Percentiles rank a stretch among this genome's conserved stretches.
Evolutionary conservation across 2,113 vertebrate genomes (phyloP).

Genomic region (Dasypus novemcinctus): DNA sequence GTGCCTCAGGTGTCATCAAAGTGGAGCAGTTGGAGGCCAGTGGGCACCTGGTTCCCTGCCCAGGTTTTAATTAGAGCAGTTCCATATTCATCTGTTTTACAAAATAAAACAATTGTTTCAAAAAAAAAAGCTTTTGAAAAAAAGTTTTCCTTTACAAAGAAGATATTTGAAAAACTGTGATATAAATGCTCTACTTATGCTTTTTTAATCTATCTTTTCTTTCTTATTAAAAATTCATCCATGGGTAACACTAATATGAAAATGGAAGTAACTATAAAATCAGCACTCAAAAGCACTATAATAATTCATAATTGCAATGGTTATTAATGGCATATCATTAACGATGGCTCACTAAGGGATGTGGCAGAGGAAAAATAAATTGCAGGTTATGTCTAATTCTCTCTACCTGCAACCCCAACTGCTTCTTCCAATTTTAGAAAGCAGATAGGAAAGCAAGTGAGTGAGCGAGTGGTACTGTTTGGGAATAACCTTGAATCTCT

Average conservation of each 20-base stretch:
- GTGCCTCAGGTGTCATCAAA: background rate
- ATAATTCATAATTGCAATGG: slow-evolving; percentile 60
- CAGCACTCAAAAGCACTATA: background rate
- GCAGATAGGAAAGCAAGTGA: slow-evolving; percentile 12
- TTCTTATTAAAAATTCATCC: slow-evolving; percentile 51
- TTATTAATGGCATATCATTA: slow-evolving; percentile 64
- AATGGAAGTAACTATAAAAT: slow-evolving; percentile 57
- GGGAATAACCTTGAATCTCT: background rate
- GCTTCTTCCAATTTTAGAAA: slow-evolving; percentile 61
- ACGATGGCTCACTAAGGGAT: slow-evolving; percentile 31
- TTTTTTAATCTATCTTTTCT: background rate
- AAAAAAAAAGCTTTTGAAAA: background rate
- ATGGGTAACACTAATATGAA: slow-evolving; percentile 31
- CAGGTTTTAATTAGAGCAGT: background rate
- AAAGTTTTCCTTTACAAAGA: slow-evolving; percentile 25
- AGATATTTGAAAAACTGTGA: background rate
- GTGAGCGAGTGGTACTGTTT: background rate
- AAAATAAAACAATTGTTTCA: too few species aligned
- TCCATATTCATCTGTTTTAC: background rate
- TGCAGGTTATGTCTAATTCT: slow-evolving; percentile 33
- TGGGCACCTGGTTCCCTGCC: background rate
- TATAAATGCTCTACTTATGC: background rate
- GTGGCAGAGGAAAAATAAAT: slow-evolving; percentile 57
- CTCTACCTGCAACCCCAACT: slow-evolving; percentile 6
- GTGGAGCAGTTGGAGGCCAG: background rate